Conservation (phyloP, 2,888 invertebrate genomes). For the Troides oblongomaculatus region DNA sequence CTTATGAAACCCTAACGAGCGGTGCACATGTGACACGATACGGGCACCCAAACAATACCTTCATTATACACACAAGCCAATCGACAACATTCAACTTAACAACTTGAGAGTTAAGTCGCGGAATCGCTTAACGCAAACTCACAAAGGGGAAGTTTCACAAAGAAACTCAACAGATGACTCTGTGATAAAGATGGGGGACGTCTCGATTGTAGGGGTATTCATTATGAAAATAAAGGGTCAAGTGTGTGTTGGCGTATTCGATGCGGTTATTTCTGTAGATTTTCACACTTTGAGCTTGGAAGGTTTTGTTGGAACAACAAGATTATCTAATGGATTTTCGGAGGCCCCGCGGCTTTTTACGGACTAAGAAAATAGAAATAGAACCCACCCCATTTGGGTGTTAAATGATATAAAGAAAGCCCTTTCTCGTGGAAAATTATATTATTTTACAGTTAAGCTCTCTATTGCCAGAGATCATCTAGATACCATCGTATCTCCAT, state of each 20-base stretch:
- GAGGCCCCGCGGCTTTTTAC: constrained; percentile 19
- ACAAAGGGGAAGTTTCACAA: constrained; percentile 55
- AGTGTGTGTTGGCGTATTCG: constrained; percentile 34
- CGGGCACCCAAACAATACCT: constrained; percentile 60
- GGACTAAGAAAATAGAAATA: constrained; percentile 9
- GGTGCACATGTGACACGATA: constrained; percentile 50
- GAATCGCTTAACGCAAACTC: constrained; percentile 43
- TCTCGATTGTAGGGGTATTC: constrained; percentile 51
- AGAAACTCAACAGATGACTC: constrained; percentile 70
- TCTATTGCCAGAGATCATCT: too few relatives aligned
- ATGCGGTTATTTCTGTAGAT: constrained; percentile 41
- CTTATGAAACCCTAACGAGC: constrained; percentile 39
- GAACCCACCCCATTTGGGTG: neutral
- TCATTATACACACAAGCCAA: constrained; percentile 49
- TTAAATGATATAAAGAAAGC: constrained; percentile 5
- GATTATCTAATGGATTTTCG: constrained; percentile 26
- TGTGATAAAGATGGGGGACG: constrained; percentile 54
- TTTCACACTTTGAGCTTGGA: constrained; percentile 34
- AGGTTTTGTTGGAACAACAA: constrained; percentile 37
- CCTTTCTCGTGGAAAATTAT: neutral
- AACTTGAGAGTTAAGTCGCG: constrained; percentile 43
- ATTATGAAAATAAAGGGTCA: constrained; percentile 61
- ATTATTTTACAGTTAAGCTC: too few relatives aligned
- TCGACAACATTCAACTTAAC: constrained; percentile 50
- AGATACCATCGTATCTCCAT: too few relatives aligned